A percentile compares a stretch with the other conserved stretches of the same genome.
Evolutionary conservation across 2,888 invertebrate genomes (phyloP).

Genomic region (Chloroclysta siterata): DNA sequence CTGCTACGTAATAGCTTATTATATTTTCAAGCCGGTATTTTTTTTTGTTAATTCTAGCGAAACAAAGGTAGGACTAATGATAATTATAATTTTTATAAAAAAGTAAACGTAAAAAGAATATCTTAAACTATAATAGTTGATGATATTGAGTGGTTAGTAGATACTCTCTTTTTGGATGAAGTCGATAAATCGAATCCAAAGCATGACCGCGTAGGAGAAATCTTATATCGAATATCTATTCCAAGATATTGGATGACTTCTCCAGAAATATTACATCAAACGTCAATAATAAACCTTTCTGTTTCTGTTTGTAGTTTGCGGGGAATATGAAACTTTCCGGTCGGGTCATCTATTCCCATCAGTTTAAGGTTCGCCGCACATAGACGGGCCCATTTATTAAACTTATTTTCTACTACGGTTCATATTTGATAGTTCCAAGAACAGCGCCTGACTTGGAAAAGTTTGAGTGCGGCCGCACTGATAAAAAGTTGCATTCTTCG

Average conservation of each 20-base stretch:
- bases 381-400: conserved; percentile 43
- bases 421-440: conserved; percentile 41
- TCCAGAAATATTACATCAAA: conserved; percentile 45
- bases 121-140: no score
- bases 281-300: conserved; percentile 54
- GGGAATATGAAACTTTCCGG: conserved; percentile 61
- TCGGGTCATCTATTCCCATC: conserved; percentile 59
- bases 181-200: not conserved
- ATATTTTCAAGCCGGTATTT: not conserved
- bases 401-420: conserved; percentile 45
- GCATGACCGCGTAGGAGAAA: not conserved
- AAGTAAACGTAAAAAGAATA: no score
- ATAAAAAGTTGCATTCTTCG: not conserved
- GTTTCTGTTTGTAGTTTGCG: conserved; percentile 62
- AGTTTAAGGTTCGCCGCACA: conserved; percentile 52
- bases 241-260: conserved; percentile 19
- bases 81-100: no score
- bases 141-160: no score
- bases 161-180: no score
- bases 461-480: conserved; percentile 19
- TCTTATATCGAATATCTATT: not conserved
- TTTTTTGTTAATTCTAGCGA: not conserved
- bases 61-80: no score
- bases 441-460: conserved; percentile 22
- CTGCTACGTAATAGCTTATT: not conserved